Evolutionary conservation across 2,888 invertebrate species (phyloP), one percentile per base, ranked within the genome.

Genomic region (Xylophagus ater): DNA sequence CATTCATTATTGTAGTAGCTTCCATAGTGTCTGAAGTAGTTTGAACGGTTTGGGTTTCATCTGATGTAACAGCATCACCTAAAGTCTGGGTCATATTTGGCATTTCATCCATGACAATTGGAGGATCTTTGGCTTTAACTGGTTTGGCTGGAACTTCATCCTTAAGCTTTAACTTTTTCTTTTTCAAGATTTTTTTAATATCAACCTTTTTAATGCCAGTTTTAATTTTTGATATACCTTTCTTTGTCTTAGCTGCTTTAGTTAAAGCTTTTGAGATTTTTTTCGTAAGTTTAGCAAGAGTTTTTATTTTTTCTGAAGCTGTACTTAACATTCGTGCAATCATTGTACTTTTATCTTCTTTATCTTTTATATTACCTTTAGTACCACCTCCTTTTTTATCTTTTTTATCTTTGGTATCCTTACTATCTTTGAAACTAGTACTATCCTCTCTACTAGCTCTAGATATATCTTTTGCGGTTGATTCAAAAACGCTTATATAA

Each of bases 241-340:
- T 14, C 7, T 26, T 26, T 13, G 12, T 14, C 5, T 26, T 26
- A 4, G 2, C 8, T 14, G 26, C 26, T 26, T 14, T 26, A 13
- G 12, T 26, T 12, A 30, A 30, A 30, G 42, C 37, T 29, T 42
- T 42, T 14, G 42, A 38, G 7, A 42, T 37, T n/a, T 42, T 19
- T 20, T 38, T 34, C 4, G 42, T 42, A 12, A 42, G 21, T 25
- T 38, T 37, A 6, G 42, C 42, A 13, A 42, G 31, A 20, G 38
- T 28, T 9, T 30, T 34, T 6, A 42, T 33, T 13, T 37, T 42
- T 17, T 42, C 37, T n/a, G 42, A 42, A 19, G 42, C 42, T 3
- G 34, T 19, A 12, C 23, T 17, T 14, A 42, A 26, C 25, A 42
- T 30, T 5, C 42, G 34, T 1, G 42, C 20, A 20, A 42, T 25